Base-by-base conservation (phyloP, 1,140 invertebrate genomes). In the Lethrus apterus region DNA sequence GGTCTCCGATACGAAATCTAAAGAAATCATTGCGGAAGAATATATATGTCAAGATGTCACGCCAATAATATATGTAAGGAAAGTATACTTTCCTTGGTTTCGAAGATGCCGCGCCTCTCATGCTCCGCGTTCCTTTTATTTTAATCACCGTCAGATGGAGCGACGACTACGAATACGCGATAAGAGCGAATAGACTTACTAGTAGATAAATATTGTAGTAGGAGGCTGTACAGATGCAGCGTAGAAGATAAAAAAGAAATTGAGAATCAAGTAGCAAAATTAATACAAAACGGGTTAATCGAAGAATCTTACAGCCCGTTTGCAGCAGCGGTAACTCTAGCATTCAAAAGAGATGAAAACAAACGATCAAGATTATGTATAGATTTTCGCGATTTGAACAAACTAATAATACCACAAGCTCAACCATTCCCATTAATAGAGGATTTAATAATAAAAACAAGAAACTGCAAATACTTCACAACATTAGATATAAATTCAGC, bases 401-500 rank as follows among this genome's bases (percentile, higher is more conserved):
- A 38, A 38, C 14, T 18, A 4, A 13, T 38, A 18, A 13, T 38
- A 4, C 35, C 19, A 8, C 35, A 38, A 13, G 14, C 14, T 17
- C 35, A 38, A 20, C 35, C 32, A 5, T 67, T 66, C 33, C 60
- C 58, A 20, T 7, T 48, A n/a, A 63, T 66, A 29, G 63, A 65
- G 4, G 58, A 65, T 33, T 34, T 58, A 48, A 47, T 48, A 29
- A 26, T 52, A 40, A 60, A 58, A 38, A 58, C 60, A 43, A 52
- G 56, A 47, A 54, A 59, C 31, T 66, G 57, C 20, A 61, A 53
- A 33, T 65, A 46, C 34, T 67, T 63, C 26, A 36, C 63, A 14
- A 58, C 47, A 15, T 32, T 67, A 3, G 64, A 65, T 35, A 60
- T 66, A 31, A 66, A 63, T 49, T 64, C 59, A 8, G 64, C 65